Evolutionary conservation across 2,888 invertebrate species (phyloP).

Genomic region (Empis livida): DNA sequence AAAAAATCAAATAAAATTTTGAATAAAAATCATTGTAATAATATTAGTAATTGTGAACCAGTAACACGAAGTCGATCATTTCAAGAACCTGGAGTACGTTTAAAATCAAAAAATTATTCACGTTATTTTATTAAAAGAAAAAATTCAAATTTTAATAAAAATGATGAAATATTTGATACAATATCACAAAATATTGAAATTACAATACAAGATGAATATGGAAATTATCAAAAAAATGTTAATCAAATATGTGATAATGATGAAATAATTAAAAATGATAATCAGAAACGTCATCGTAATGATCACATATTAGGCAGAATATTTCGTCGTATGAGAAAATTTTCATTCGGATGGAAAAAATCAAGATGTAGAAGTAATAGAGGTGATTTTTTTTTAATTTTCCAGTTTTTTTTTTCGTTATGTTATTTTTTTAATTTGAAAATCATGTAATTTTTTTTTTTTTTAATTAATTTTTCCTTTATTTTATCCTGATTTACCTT

Average conservation of each 20-base stretch:
- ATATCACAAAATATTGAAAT: conserved; percentile 34
- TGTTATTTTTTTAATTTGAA: conserved; percentile 8
- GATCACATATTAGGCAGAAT: conserved; percentile 30
- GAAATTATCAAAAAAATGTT: conserved; percentile 23
- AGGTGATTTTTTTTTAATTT: conserved; percentile 30
- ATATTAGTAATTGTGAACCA: conserved; percentile 10
- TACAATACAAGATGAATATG: conserved; percentile 33
- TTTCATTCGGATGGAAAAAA: conserved; percentile 34
- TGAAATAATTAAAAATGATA: neutral
- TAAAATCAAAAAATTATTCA: conserved; percentile 24
- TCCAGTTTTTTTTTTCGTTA: conserved; percentile 11
- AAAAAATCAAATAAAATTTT: too few relatives aligned
- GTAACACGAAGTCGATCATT: conserved; percentile 36
- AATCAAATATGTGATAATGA: neutral
- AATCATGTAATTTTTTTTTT: conserved; percentile 4
- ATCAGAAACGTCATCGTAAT: conserved; percentile 11
- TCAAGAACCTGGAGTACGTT: conserved; percentile 28
- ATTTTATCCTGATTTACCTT: conserved; percentile 18
- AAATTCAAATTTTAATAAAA: conserved; percentile 19
- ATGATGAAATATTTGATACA: conserved; percentile 30
- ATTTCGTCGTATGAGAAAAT: conserved; percentile 30
- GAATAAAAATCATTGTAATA: neutral
- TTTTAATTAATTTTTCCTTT: conserved; percentile 7
- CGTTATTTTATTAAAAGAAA: conserved; percentile 31
- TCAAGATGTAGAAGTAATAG: conserved; percentile 33